A percentile compares a stretch with the other conserved stretches of the same genome.
Evolutionary conservation across 1,140 invertebrate species (phyloP).

Genomic region (Holcopasites calliopsidis): DNA sequence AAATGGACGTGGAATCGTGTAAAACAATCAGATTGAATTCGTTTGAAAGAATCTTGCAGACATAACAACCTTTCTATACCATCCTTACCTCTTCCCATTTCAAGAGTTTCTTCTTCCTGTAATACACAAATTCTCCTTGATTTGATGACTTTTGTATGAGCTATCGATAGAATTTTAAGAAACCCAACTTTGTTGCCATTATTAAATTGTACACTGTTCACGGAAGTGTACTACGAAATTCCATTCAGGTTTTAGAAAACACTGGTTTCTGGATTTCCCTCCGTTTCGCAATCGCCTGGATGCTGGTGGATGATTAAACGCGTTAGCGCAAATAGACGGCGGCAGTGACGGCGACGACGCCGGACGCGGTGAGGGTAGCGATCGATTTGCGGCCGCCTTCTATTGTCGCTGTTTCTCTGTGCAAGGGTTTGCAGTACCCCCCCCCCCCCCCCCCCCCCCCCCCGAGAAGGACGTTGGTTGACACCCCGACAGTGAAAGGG

Average conservation of each 20-base stretch:
- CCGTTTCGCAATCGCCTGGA: background rate
- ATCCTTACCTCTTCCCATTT: background rate
- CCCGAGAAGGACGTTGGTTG: constrained; percentile 55
- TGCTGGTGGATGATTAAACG: constrained; percentile 16
- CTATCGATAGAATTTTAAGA: no score
- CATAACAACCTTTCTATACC: background rate
- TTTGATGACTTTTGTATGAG: no score
- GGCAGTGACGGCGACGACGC: constrained; percentile 40
- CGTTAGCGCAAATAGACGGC: constrained; percentile 10
- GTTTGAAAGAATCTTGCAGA: background rate
- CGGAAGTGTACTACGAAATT: no score
- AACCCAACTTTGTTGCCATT: no score
- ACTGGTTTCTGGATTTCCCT: no score
- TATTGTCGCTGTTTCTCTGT: constrained; percentile 57
- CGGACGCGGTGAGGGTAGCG: constrained; percentile 47
- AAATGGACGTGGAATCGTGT: background rate
- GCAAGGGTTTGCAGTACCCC: constrained; percentile 45
- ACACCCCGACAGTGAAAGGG: constrained; percentile 49
- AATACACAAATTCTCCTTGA: no score
- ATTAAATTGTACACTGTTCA: no score
- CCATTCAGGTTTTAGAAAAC: no score
- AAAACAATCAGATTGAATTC: background rate
- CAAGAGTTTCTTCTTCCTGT: background rate
- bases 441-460: no score
- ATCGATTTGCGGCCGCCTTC: constrained; percentile 62